Base-by-base conservation (phyloP, 2,888 invertebrate species). In the Cephus pygmeus region DNA sequence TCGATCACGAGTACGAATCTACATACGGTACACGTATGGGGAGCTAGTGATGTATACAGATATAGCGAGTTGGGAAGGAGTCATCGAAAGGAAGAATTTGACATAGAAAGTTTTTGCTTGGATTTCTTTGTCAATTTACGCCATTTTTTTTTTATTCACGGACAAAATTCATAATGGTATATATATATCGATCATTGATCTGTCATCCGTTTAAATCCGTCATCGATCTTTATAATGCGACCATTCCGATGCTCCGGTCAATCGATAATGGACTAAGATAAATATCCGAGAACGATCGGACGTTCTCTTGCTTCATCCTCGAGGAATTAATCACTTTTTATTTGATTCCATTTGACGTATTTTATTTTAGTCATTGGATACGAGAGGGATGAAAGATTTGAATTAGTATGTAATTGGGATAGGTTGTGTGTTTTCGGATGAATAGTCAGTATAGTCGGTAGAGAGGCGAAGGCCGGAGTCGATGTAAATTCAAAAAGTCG, bases 161-260 rank as follows among this genome's bases (percentile, higher is more conserved):
- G 15, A 71, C 3, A 15, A 30, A 23, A 71, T 34, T 31, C 15
- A 71, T 31, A 34, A 71, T 71, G 31, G 23, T 31, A 71, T 34
- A 71, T 71, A 9, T 71, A 71, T 34, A 71, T 71, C 71, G 71
- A 71, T 34, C 71, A 33, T 71, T 34, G 34, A 71, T 71, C 71
- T 71, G 71, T 71, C 71, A 31, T 71, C 12, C 71, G 31, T 9
- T 34, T 31, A 71, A 71, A 12, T 33, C 31, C 15, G 4, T 71
- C 71, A 71, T 71, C 33, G 31, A 71, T 71, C 71, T 71, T 71
- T 71, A 71, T 71, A 11, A 31, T 31, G 15, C 31, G 71, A 71
- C 71, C 33, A 71, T 71, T 33, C 71, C 33, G 31, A 71, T 34
- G 71, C 15, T 71, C 30, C 6, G 71, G 31, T 31, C 12, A 34